Conservation (phyloP, 2,888 invertebrate species). For the Caenorhabditis sulstoni region DNA sequence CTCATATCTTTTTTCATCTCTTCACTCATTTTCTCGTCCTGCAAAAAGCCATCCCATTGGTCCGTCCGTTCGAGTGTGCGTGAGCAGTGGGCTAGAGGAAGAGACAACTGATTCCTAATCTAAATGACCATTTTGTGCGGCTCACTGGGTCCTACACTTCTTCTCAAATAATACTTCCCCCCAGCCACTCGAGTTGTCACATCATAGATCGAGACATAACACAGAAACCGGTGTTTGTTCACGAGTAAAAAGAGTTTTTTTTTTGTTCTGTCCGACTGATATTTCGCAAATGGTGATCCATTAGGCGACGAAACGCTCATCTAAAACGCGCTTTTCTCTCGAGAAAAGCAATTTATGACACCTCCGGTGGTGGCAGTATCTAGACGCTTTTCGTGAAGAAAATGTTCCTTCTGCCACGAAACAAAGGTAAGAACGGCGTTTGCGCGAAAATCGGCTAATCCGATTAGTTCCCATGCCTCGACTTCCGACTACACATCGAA, state of each 20-base stretch:
- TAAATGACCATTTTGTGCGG: constrained; percentile 45
- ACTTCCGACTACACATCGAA: constrained; percentile 44
- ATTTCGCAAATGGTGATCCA: too few relatives aligned
- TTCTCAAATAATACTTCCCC: background rate
- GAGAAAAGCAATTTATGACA: too few relatives aligned
- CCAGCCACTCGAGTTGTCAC: constrained; percentile 17
- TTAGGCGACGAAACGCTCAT: too few relatives aligned
- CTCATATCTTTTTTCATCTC: constrained; percentile 15
- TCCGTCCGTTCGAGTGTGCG: constrained; percentile 13
- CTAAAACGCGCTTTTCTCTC: too few relatives aligned
- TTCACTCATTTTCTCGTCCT: constrained; percentile 9
- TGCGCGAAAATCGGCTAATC: constrained; percentile 44
- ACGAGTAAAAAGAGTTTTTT: too few relatives aligned
- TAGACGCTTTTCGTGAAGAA: background rate
- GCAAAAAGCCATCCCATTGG: constrained; percentile 36
- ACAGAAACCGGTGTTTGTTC: constrained; percentile 7
- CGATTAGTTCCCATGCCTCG: constrained; percentile 45
- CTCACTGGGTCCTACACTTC: constrained; percentile 20
- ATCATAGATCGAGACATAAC: constrained; percentile 34
- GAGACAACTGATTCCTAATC: constrained; percentile 46
- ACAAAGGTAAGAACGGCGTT: constrained; percentile 40
- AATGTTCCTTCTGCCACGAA: constrained; percentile 18
- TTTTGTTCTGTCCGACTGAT: too few relatives aligned
- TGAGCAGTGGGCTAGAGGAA: background rate
- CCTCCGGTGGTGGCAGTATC: background rate